A percentile compares a stretch with the other conserved stretches of the same genome.
Conservation (phyloP, 2,888 invertebrate genomes). For the Amiota communis region DNA sequence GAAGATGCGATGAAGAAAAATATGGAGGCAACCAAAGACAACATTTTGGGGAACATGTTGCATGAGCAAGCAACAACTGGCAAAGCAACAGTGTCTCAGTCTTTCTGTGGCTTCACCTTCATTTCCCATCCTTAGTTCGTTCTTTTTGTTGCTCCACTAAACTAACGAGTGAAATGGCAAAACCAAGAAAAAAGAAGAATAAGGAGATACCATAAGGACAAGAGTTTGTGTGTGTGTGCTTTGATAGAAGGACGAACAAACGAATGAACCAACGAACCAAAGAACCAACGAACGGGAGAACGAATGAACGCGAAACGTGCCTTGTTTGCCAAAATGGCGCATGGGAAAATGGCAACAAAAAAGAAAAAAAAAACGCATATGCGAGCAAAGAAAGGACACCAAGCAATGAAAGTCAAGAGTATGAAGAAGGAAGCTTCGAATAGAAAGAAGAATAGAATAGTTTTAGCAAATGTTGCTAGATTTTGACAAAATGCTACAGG, state of each 20-base stretch:
- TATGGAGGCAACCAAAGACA: background rate
- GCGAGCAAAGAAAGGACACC: background rate
- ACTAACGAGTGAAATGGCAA: conserved; percentile 11
- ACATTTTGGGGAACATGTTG: conserved; percentile 26
- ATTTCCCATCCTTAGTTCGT: background rate
- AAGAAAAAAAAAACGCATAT: background rate
- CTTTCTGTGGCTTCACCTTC: background rate
- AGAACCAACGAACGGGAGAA: background rate
- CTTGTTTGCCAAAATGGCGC: conserved; percentile 16
- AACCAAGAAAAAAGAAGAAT: background rate
- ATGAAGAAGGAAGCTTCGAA: background rate
- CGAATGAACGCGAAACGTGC: conserved; percentile 19
- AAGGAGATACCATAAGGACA: background rate
- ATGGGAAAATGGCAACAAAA: background rate
- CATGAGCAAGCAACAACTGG: conserved; percentile 31
- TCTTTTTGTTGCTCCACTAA: background rate
- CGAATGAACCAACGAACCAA: background rate
- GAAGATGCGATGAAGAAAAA: background rate
- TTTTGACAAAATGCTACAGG: conserved; percentile 29
- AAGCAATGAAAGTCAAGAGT: background rate
- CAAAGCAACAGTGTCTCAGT: conserved; percentile 21
- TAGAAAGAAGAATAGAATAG: background rate
- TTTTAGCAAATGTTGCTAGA: conserved; percentile 7
- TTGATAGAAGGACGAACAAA: background rate
- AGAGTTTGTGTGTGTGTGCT: background rate